Evolutionary conservation across 2,113 vertebrate genomes (phyloP), one percentile per base, ranked within the genome.

Genomic region (Platysternon megacephalum): DNA sequence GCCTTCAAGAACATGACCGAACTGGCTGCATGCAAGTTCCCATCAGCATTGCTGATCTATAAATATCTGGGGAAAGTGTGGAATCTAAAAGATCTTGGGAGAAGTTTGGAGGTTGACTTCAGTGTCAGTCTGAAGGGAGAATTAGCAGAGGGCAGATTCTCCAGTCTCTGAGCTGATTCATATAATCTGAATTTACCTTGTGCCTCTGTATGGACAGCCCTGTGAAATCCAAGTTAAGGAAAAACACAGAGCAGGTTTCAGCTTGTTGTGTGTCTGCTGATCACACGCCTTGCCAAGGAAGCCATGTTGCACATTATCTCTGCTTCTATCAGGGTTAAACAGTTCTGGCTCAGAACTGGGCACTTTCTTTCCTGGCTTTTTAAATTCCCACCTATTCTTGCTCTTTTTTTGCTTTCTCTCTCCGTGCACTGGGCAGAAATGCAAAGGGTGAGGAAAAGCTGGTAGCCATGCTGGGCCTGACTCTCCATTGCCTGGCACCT

Each of bases 21-120:
- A 84, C 16, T 35, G 35, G 17, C 61, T 68, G 61, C 61, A n/a
- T 80, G 39, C 81, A 88, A 86, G 96, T 91, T 53, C 94, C 79
- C 76, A 87, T 91, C 94, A 87, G 92, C 0, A 0, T 79, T 52
- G 4, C 80, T 11, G 55, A 84, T 94, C 82, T 95, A 81, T 88
- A 95, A 96, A 94, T 93, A 96, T 46, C 49, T 26, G 6, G 74
- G 49, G 55, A 82, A 93, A 89, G 84, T 3, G 29, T 79, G 12
- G 89, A 80, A 12, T 46, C 53, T 74, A 78, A 58, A 48, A 17
- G 28, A 93, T 79, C 86, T 55, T 58, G 76, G 89, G 65, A 17
- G 44, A 86, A 93, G 91, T 1, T 0, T 72, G 84, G 88, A 89
- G 86, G 79, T 32, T 35, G 65, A 21, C 32, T 89, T 19, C n/a